Conservation (phyloP, 2,113 vertebrate genomes). For the Pituophis catenifer region DNA sequence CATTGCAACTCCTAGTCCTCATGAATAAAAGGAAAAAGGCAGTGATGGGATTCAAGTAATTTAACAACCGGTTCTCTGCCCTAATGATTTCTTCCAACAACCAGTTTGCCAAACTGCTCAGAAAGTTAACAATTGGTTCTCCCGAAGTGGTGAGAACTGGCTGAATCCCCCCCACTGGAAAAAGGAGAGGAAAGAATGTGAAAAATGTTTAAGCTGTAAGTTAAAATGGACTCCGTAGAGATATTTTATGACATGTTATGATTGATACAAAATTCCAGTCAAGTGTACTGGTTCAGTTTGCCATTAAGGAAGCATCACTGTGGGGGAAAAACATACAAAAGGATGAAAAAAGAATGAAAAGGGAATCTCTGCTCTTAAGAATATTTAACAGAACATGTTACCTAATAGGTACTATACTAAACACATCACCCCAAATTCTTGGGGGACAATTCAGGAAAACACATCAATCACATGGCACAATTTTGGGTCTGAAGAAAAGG, state of each 20-base stretch:
- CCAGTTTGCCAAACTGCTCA: too few species aligned
- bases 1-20: constrained; percentile 41
- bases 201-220: constrained; percentile 10
- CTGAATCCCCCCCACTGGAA: background rate
- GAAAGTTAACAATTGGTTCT: too few species aligned
- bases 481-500: background rate
- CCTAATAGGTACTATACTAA: constrained; percentile 11
- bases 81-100: too few species aligned
- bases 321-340: constrained; percentile 29
- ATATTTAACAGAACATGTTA: constrained; percentile 36
- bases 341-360: constrained; percentile 31
- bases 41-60: too few species aligned
- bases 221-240: constrained; percentile 13
- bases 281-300: constrained; percentile 38
- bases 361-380: constrained; percentile 37
- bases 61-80: too few species aligned
- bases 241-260: constrained; percentile 24
- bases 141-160: too few species aligned
- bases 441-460: background rate
- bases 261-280: constrained; percentile 31
- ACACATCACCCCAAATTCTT: constrained; percentile 37
- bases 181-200: constrained; percentile 36
- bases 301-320: constrained; percentile 41
- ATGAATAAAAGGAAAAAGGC: constrained; percentile 20
- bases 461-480: background rate